Conservation (phyloP, 1,140 invertebrate genomes). For the Spodoptera frugiperda region DNA sequence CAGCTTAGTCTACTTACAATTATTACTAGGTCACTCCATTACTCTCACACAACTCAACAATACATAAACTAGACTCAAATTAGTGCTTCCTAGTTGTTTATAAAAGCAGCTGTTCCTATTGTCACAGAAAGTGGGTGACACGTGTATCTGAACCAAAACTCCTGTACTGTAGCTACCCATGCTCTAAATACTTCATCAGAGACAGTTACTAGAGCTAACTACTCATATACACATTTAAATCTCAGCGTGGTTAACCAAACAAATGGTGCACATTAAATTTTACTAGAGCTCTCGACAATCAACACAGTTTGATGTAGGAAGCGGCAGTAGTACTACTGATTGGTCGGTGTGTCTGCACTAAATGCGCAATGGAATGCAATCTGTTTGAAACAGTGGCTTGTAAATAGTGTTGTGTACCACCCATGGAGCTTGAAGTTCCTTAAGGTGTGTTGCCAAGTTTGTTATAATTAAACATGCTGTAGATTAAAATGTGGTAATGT, state of each 20-base stretch:
- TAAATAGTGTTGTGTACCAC: constrained; percentile 32
- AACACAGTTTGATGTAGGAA: constrained; percentile 19
- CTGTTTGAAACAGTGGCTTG: not conserved
- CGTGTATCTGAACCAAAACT: constrained; percentile 2
- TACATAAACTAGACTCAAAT: not conserved
- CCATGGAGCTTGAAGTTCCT: constrained; percentile 11
- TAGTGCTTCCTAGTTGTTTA: not conserved
- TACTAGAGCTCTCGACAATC: constrained; percentile 11
- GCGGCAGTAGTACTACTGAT: not conserved
- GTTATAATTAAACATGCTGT: constrained; percentile 11
- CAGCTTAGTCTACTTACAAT: no score
- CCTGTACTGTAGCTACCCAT: not conserved
- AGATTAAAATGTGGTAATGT: not conserved
- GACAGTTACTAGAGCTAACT: not conserved
- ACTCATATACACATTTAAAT: constrained; percentile 16
- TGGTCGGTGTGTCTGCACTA: constrained; percentile 7
- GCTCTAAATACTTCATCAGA: constrained; percentile 18
- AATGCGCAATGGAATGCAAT: constrained; percentile 38
- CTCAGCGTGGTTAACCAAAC: constrained; percentile 7
- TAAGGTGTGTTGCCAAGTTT: constrained; percentile 16
- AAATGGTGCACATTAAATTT: constrained; percentile 34
- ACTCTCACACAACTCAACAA: not conserved
- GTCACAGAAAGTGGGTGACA: not conserved
- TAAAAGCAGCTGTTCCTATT: constrained; percentile 1
- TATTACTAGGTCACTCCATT: not conserved